Evolutionary conservation across 2,113 vertebrate genomes (phyloP), one percentile per base, ranked within the genome.

Genomic region (Epinephelus cyanopodus): DNA sequence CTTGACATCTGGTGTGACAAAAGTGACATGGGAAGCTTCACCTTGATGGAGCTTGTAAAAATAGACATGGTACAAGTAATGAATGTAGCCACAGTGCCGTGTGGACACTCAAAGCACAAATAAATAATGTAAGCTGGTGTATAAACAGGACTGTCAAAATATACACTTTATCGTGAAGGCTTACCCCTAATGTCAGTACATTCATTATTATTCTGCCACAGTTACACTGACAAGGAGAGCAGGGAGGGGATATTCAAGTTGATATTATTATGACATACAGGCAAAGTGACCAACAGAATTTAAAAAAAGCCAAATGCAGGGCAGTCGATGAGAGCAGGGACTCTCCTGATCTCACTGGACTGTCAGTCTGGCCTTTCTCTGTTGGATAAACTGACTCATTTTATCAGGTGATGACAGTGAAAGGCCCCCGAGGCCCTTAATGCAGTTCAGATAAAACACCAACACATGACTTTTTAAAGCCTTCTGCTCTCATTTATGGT

Each of bases 321-420:
- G n/a, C 54, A 57, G 39, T 4, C 29, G 53, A 61, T 66, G 39
- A 52, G 29, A 57, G 50, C n/a, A 23, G 50, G 48, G 63, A 50
- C 39, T 3, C 18, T 29, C 65, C 39, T 64, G 77, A 52, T 64
- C 56, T 23, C 3, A 9, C 37, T 45, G 23, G 13, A 39, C 64
- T 18, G 11, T 70, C 71, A 60, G n/a, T 65, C 65, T 65, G 65
- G 52, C n/a, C 39, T 68, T 48, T 50, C 52, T 33, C 56, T 47
- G 33, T 27, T 45, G 48, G 56, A 42, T 45, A 67, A 17, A 70
- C 42, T 73, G 50, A 63, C 53, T 45, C 62, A 11, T 57, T 79
- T 66, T 66, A 78, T 81, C 42, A 63, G 53, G 45, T 27, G 66
- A 77, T 66, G 66, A 65, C 74, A 63, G 39, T 69, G 5, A 71